Evolutionary conservation across 2,888 invertebrate genomes (phyloP).

Genomic region (Gibbula magus): DNA sequence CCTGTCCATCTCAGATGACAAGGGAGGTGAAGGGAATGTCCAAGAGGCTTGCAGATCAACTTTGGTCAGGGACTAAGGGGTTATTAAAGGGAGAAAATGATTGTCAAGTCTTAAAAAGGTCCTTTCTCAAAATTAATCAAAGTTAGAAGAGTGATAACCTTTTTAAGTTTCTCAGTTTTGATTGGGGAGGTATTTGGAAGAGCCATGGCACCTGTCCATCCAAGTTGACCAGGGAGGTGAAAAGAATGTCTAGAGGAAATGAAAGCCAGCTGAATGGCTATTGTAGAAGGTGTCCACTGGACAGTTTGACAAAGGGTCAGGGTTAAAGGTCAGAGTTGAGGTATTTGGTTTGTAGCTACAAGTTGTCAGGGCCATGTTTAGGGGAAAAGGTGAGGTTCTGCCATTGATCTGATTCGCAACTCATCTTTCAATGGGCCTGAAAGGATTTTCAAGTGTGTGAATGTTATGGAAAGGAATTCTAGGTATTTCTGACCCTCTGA

Average conservation of each 20-base stretch:
- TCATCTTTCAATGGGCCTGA: no score
- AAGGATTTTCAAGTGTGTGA: no score
- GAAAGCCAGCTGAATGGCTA: background rate
- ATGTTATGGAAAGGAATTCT: no score
- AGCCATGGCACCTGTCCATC: conserved; percentile 7
- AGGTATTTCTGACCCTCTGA: no score
- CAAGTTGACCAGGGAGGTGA: background rate
- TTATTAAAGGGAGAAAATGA: no score
- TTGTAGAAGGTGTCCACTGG: background rate
- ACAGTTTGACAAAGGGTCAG: background rate
- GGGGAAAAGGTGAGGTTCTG: background rate
- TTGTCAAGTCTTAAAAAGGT: no score
- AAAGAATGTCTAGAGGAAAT: background rate
- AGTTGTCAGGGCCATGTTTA: background rate
- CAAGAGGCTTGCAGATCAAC: background rate
- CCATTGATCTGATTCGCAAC: background rate
- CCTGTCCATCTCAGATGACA: background rate
- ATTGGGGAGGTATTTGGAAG: background rate
- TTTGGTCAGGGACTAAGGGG: no score
- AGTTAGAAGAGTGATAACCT: no score
- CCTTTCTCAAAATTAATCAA: no score
- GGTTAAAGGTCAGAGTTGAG: background rate
- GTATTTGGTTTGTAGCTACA: background rate
- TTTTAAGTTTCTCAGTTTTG: background rate
- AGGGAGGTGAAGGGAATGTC: conserved; percentile 2